phyloP scores from a whole-genome alignment of 2,888 invertebrate genomes.

The Hipparchia sbordonii region DNA sequence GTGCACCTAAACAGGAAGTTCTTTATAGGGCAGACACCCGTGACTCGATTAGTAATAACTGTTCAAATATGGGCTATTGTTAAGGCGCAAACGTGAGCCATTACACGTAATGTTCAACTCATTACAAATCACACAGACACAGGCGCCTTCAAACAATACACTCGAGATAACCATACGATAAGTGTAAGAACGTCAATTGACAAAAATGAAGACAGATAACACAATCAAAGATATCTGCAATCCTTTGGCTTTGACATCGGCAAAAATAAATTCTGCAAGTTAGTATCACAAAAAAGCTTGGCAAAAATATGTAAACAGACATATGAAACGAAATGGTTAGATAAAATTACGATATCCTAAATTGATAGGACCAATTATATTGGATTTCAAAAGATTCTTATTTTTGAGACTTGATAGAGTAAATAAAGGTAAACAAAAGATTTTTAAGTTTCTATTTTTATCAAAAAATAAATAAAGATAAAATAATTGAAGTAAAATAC shows the following conservation, averaged over 20 bases:
- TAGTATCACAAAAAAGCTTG: neutral
- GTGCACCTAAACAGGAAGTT: conserved; percentile 68
- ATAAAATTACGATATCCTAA: neutral
- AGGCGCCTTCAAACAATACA: conserved; percentile 34
- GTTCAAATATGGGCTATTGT: conserved; percentile 44
- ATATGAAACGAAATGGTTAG: neutral
- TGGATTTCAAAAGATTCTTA: neutral
- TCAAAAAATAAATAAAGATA: neutral
- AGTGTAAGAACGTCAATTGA: conserved; percentile 19
- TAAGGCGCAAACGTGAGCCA: conserved; percentile 37
- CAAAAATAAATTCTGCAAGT: neutral
- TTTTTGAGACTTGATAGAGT: neutral
- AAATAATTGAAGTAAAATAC: neutral
- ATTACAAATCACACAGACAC: conserved; percentile 31
- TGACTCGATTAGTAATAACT: conserved; percentile 56
- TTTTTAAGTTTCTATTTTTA: neutral
- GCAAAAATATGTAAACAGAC: neutral
- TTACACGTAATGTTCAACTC: conserved; percentile 38
- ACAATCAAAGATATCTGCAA: neutral
- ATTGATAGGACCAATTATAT: neutral
- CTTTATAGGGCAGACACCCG: conserved; percentile 53
- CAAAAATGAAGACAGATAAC: neutral
- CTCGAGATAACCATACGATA: conserved; percentile 26
- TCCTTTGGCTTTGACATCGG: neutral
- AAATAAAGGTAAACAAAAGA: neutral